Conservation (phyloP, 2,888 invertebrate species). For the Xylota sylvarum region DNA sequence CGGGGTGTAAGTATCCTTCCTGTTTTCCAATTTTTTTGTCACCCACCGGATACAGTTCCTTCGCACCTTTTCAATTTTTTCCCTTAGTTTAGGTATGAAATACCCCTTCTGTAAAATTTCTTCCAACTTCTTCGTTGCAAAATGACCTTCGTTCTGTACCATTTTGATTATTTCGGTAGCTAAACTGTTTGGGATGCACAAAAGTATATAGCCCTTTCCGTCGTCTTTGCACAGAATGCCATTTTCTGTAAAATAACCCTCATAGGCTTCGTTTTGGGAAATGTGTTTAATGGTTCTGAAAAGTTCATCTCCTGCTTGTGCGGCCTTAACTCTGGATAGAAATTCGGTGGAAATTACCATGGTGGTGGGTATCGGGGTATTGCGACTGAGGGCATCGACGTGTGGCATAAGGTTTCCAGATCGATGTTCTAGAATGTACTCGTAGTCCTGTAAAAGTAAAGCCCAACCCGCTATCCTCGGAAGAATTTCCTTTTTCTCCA, state of each 20-base stretch:
- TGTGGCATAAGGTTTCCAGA: neutral
- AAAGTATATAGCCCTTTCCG: too few species aligned
- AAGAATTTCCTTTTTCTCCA: constrained; percentile 5
- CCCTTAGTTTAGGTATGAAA: neutral
- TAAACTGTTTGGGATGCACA: neutral
- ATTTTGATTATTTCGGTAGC: neutral
- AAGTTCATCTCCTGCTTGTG: too few species aligned
- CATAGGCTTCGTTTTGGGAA: too few species aligned
- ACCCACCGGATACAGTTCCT: neutral
- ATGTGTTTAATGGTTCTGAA: too few species aligned
- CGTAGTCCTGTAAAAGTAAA: neutral
- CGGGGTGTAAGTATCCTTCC: too few species aligned
- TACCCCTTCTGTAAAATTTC: neutral
- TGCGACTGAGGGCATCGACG: neutral
- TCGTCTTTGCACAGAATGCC: too few species aligned
- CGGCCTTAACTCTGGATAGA: too few species aligned
- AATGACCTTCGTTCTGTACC: neutral
- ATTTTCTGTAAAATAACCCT: too few species aligned
- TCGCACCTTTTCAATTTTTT: too few species aligned
- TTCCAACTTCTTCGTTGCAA: neutral
- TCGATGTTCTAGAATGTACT: neutral
- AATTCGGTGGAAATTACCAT: too few species aligned
- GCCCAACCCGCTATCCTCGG: neutral
- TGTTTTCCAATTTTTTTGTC: too few species aligned
- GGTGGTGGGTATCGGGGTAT: too few species aligned